Base-by-base conservation (phyloP, 1,140 invertebrate genomes). In the Trichogramma pretiosum region DNA sequence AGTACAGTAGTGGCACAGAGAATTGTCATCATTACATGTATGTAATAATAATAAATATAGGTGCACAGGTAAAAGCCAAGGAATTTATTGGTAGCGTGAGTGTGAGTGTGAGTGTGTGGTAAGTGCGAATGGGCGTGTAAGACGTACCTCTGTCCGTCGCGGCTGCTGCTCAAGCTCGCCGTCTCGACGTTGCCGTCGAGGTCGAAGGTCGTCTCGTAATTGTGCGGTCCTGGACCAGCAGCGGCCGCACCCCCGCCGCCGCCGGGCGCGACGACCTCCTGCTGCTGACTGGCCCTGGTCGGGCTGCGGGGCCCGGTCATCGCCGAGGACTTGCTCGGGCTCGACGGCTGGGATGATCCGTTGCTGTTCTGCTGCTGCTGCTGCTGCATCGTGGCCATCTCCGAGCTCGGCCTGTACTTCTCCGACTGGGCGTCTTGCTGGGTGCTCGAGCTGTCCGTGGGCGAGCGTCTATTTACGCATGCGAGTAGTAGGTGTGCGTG, bases 181-280 rank as follows among this genome's bases (percentile, higher is more conserved):
- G 83, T 85, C 63, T 92, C 87, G 42, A 89, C 83, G 68, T 90
- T 90, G 21, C 84, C 84, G 51, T 87, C 85, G 42, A 85, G 72
- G 69, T 89, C 86, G 64, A 87, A 87, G 3, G 84, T 87, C 5
- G 84, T 88, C 62, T 88, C 85, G 53, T 85, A 85, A 71, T 87
- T 86, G 64, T 84, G 82, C 40, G 71, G 67, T 36, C 64, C 61
- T 50, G 63, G 60, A 24, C 50, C 37, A 24, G 50, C n/a, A 13
- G 30, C 26, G 11, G 30, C 35, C 13, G 39, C 28, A 8, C 30
- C 37, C 3, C 46, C 53, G 18, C 53, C 39, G n/a, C 63, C 60
- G 37, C 62, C 55, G 21, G 61, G 32, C 64, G 63, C 7, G 63
- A 66, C 11, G 68, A 58, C 23, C 60, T 65, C 45, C 63, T 63